A percentile compares a stretch with the other conserved stretches of the same genome.
phyloP scores from a whole-genome alignment of 2,113 vertebrate species.

The Gallinago paraguaiae region DNA sequence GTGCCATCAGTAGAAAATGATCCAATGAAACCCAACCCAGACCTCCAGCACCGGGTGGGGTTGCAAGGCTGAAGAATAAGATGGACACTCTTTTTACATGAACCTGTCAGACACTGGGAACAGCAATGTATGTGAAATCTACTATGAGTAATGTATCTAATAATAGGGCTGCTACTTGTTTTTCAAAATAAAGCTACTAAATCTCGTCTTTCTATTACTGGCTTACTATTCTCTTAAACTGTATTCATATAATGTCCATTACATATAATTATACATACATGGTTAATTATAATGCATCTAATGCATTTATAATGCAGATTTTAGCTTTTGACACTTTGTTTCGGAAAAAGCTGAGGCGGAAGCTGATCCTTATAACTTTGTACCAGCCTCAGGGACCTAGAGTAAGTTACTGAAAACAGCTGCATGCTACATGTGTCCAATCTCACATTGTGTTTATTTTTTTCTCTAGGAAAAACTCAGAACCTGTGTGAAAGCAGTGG shows the following conservation, averaged over 20 bases:
- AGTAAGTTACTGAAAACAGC: neutral
- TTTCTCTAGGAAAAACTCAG: neutral
- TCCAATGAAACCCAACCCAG: neutral
- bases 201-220: accelerated
- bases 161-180: neutral
- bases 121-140: neutral
- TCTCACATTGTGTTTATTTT: neutral
- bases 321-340: neutral
- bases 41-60: neutral
- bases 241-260: neutral
- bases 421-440: neutral
- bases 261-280: neutral
- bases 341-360: neutral
- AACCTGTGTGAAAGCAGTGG: neutral
- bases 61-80: neutral
- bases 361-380: neutral
- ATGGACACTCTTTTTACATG: neutral
- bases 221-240: neutral
- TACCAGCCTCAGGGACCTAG: neutral
- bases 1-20: neutral
- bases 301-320: neutral
- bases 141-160: neutral
- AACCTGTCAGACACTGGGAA: neutral
- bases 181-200: neutral
- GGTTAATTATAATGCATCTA: neutral